A percentile compares a stretch with the other conserved stretches of the same genome.
phyloP scores from a whole-genome alignment of 2,797 vertebrate species.

The Megaceryle alcyon region DNA sequence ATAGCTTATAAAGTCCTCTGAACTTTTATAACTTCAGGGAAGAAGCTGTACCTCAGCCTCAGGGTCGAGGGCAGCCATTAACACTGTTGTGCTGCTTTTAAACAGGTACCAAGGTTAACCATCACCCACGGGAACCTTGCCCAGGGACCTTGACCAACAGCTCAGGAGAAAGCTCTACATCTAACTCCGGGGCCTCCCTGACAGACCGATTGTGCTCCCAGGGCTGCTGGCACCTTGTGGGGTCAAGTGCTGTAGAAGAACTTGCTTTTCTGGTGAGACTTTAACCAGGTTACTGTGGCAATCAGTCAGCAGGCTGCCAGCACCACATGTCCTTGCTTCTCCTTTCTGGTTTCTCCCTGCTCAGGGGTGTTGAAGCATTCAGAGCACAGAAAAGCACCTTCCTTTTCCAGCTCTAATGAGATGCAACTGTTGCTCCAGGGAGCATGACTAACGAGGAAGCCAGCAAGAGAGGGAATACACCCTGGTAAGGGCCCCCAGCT shows the following conservation, averaged over 20 bases:
- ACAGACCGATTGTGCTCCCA: neutral
- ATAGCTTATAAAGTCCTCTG: neutral
- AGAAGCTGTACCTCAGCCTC: neutral
- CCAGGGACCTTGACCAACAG: neutral
- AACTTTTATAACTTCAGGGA: neutral
- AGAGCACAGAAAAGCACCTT: neutral
- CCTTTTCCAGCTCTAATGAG: neutral
- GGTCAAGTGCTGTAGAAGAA: neutral
- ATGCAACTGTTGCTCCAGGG: neutral
- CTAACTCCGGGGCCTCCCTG: neutral
- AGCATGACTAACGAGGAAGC: neutral
- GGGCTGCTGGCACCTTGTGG: neutral
- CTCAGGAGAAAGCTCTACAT: neutral
- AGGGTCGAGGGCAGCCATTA: neutral
- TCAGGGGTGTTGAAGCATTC: neutral
- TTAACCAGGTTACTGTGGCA: constrained; percentile 30
- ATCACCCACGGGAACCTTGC: neutral
- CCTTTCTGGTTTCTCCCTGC: neutral
- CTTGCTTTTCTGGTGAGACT: neutral
- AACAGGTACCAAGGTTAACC: neutral
- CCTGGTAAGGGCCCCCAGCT: neutral
- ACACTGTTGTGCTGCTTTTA: neutral
- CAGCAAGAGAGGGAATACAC: neutral
- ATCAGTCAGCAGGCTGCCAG: neutral
- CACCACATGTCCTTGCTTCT: rapidly evolving